Base-by-base conservation (phyloP, 1,140 invertebrate genomes). In the Drosophila guanche region DNA sequence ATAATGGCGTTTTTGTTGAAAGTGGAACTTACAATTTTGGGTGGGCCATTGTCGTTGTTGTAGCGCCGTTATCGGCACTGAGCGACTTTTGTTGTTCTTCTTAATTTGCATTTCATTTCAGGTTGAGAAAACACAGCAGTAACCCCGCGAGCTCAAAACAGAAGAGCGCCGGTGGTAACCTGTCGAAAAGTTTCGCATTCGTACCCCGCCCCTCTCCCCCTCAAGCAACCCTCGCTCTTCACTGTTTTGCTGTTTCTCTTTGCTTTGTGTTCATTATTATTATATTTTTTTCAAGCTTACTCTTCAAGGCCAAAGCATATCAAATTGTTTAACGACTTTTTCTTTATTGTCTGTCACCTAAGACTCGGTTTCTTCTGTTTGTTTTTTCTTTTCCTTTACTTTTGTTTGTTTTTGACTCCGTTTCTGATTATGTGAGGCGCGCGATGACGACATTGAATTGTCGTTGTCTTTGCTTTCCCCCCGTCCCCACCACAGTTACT, bases 291-390 rank as follows among this genome's bases (percentile, higher is more conserved):
- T 67, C 41, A 37, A 45, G 59, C n/a, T 53, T 58, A 67, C 22
- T 66, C 76, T 74, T 85, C 81, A 85, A 85, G 81, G 81, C 75
- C 79, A 83, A 37, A 42, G 37, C 81, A 50, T 86, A 86, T 86
- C 77, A 86, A 81, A 86, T 86, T 86, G 77, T 81, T 86, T 66
- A 81, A 85, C 76, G 67, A 85, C 76, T 69, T 81, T 81, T 83
- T 66, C 60, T 78, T 57, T 60, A 60, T 61, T 85, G 65, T 85
- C 75, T 85, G 77, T 86, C 81, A 86, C 81, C 83, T 81, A 71
- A 85, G 56, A 54, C 33, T 70, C 51, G n/a, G 54, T 59, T 71
- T 70, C 45, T 33, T 66, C 37, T 69, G 41, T 63, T 40, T 53
- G 50, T 51, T 7, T 69, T 67, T 43, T 33, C 29, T 62, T 42